These are phyloP conservation scores for Neodiprion fabricii DNA, from an alignment of 1,140 invertebrate species.

Conservation along the genomic window DNA sequence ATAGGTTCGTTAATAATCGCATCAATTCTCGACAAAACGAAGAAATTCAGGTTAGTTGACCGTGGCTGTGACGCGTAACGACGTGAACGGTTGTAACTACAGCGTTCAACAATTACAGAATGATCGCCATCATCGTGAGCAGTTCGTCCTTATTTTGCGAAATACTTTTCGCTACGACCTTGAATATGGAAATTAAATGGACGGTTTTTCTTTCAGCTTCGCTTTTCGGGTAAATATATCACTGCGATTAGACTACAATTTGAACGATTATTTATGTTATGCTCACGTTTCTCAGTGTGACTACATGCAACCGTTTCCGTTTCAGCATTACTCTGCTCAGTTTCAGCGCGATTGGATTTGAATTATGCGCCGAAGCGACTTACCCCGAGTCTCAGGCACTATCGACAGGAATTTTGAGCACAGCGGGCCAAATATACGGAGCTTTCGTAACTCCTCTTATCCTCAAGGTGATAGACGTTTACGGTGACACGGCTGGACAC, in stretches of 20 bases:
- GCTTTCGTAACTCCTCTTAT: constrained; percentile 62
- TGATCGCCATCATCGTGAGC: too few species aligned
- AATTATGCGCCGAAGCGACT: constrained; percentile 78
- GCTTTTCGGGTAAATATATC: constrained; percentile 61
- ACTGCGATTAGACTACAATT: background rate
- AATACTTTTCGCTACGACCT: too few species aligned
- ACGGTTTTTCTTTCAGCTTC: constrained; percentile 68
- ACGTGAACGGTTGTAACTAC: too few species aligned
- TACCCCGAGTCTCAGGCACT: constrained; percentile 75
- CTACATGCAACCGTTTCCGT: background rate
- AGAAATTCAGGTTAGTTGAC: constrained; percentile 70
- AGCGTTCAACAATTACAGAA: too few species aligned
- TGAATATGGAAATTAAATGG: constrained; percentile 58
- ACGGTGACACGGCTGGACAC: constrained; percentile 49
- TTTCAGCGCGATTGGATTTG: constrained; percentile 76
- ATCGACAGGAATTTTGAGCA: constrained; percentile 72
- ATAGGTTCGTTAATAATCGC: constrained; percentile 71
- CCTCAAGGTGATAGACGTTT: constrained; percentile 37
- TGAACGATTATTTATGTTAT: too few species aligned
- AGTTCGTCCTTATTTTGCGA: too few species aligned
- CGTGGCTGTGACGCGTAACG: constrained; percentile 57
- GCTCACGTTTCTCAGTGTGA: too few species aligned
- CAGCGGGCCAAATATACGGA: constrained; percentile 70
- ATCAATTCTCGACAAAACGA: constrained; percentile 71
- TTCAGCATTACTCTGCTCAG: constrained; percentile 76